A percentile compares a stretch with the other conserved stretches of the same genome.
phyloP scores from a whole-genome alignment of 1,140 invertebrate species.

The Drosophila aff. region DNA sequence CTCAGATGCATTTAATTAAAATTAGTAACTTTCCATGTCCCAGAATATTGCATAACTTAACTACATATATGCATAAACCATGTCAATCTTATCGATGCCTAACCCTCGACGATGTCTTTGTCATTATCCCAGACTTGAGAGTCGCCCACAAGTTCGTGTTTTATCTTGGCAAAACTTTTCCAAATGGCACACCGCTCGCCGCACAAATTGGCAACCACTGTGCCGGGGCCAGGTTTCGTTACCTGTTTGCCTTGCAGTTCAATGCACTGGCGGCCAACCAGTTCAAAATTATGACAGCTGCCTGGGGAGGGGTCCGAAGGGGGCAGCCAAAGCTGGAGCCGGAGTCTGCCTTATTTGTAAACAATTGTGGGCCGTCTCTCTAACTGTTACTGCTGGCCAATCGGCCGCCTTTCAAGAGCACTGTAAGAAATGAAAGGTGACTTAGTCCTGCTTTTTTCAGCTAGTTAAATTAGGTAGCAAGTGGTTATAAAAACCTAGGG shows the following conservation, averaged over 20 bases:
- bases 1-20: not conserved
- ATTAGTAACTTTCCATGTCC: not conserved
- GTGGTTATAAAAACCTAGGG: too few relatives aligned
- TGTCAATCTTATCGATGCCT: constrained; percentile 17
- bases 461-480: not conserved
- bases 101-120: not conserved
- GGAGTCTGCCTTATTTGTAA: constrained; percentile 64
- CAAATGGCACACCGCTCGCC: constrained; percentile 12
- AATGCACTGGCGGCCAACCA: constrained; percentile 77
- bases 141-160: constrained; percentile 42
- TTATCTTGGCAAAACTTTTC: constrained; percentile 9
- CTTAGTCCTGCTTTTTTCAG: not conserved
- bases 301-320: not conserved
- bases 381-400: constrained; percentile 61
- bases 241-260: constrained; percentile 85
- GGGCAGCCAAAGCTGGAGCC: constrained; percentile 2
- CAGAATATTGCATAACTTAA: not conserved
- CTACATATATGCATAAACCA: not conserved
- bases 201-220: constrained; percentile 50
- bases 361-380: constrained; percentile 66
- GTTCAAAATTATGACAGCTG: constrained; percentile 77
- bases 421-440: not conserved
- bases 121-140: constrained; percentile 8
- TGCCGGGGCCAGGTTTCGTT: constrained; percentile 49
- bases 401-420: constrained; percentile 15